phyloP scores from a whole-genome alignment of 1,140 invertebrate genomes.

The Halesus radiatus region DNA sequence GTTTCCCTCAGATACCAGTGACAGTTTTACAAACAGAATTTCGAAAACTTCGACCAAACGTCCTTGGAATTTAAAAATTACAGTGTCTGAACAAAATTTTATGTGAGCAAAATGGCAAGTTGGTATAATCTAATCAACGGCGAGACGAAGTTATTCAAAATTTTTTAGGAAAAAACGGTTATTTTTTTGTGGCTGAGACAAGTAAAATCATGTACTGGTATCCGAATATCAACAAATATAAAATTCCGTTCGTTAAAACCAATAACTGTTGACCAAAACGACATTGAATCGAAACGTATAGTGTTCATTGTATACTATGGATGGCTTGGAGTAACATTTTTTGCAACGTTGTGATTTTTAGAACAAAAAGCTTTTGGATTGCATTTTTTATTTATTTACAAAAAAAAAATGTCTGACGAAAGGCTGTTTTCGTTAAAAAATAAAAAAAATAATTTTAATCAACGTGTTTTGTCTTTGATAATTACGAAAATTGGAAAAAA shows the following conservation, averaged over 20 bases:
- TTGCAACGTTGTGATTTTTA: too few relatives aligned
- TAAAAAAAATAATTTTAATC: too few relatives aligned
- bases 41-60: slow-evolving; percentile 4
- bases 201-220: neutral
- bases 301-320: too few relatives aligned
- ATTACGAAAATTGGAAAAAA: too few relatives aligned
- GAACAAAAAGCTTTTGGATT: too few relatives aligned
- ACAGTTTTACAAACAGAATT: neutral
- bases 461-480: too few relatives aligned
- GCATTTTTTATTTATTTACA: too few relatives aligned
- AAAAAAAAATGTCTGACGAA: too few relatives aligned
- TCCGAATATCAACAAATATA: neutral
- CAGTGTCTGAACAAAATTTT: slow-evolving; percentile 27
- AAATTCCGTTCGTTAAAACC: neutral
- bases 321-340: too few relatives aligned
- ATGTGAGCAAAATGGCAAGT: slow-evolving; percentile 1
- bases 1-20: slow-evolving; percentile 12
- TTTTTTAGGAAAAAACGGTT: neutral
- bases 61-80: slow-evolving; percentile 24
- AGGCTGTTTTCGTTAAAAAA: too few relatives aligned
- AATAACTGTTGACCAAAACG: too few relatives aligned
- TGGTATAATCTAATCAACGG: neutral
- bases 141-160: neutral
- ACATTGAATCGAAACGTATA: too few relatives aligned
- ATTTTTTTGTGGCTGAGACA: neutral